A percentile compares a stretch with the other conserved stretches of the same genome.
phyloP scores from a whole-genome alignment of 2,113 vertebrate genomes.

The Hypanus sabinus region DNA sequence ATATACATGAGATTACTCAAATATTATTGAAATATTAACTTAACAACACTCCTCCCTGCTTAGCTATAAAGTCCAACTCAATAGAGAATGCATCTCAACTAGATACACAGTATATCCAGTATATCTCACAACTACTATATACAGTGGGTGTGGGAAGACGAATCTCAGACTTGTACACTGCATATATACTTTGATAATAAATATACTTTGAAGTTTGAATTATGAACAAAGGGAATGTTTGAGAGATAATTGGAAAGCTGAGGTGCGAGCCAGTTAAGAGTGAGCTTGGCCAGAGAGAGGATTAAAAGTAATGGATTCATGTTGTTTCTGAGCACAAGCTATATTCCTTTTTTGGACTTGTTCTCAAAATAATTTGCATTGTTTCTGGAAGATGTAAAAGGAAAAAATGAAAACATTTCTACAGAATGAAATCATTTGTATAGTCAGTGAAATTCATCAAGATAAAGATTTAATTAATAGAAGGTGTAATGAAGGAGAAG shows the following conservation, averaged over 20 bases:
- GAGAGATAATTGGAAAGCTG: background rate
- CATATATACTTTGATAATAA: no score
- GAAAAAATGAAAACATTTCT: background rate
- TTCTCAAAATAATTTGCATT: constrained; percentile 28
- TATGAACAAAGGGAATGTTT: background rate
- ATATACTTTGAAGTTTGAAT: no score
- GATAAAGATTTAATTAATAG: background rate
- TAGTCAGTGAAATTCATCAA: background rate
- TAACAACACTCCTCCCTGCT: no score
- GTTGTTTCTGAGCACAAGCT: background rate
- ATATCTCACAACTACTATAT: no score
- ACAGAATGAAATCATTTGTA: constrained; percentile 24
- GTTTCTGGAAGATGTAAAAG: constrained; percentile 16
- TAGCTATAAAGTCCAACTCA: no score
- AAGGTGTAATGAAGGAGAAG: constrained; percentile 34
- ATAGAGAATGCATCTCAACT: no score
- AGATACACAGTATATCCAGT: no score
- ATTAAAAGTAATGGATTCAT: constrained; percentile 1
- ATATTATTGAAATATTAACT: no score
- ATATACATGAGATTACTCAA: no score
- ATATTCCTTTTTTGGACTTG: constrained; percentile 27
- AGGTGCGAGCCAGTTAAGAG: background rate
- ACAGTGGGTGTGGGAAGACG: no score
- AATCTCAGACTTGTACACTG: no score
- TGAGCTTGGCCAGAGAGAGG: background rate